phyloP scores from a whole-genome alignment of 2,888 invertebrate species.

The Lobophora halterata region DNA sequence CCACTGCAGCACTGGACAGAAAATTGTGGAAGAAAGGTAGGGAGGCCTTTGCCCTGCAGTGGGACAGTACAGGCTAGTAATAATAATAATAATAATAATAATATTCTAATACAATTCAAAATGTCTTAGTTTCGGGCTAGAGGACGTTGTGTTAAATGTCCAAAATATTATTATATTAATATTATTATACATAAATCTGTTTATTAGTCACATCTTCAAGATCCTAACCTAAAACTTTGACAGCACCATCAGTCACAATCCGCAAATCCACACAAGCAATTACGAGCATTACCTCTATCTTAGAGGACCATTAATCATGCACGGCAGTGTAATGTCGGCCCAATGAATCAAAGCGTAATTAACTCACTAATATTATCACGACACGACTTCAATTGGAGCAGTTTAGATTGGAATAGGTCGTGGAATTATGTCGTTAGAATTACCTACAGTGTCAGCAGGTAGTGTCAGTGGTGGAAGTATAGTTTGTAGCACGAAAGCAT shows the following conservation, averaged over 20 bases:
- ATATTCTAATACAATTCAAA: no score
- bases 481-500: no score
- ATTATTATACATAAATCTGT: neutral
- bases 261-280: slow-evolving; percentile 8
- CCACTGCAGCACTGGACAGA: no score
- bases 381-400: slow-evolving; percentile 31
- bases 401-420: slow-evolving; percentile 5
- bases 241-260: slow-evolving; percentile 4
- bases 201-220: neutral
- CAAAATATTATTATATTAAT: no score
- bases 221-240: neutral
- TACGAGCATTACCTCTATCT: slow-evolving; percentile 32
- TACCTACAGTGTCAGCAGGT: neutral
- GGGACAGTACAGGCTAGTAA: no score
- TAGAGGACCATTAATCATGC: slow-evolving; percentile 63
- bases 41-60: no score
- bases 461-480: neutral
- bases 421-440: slow-evolving; percentile 14
- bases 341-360: slow-evolving; percentile 74
- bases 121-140: no score
- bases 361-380: slow-evolving; percentile 66
- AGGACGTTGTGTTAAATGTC: no score
- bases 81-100: no score
- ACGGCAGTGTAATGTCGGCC: slow-evolving; percentile 53
- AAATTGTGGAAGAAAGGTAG: no score